phyloP scores from a whole-genome alignment of 2,797 vertebrate genomes.

The Notoglanidium macrostoma region DNA sequence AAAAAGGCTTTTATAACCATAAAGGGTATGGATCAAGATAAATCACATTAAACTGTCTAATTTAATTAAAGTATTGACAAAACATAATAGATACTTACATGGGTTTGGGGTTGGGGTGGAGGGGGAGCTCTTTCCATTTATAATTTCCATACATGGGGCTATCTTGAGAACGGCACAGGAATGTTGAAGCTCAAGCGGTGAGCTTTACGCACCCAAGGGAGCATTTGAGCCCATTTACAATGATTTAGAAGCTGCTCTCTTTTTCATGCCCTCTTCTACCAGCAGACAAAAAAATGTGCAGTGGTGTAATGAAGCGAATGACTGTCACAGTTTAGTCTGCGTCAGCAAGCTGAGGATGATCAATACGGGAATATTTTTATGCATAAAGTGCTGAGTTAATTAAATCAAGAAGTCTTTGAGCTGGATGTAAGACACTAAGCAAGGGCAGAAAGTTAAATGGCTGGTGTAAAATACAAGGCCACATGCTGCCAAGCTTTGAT shows the following conservation, averaged over 20 bases:
- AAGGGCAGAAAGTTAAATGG: conserved; percentile 73
- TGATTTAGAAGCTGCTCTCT: conserved; percentile 84
- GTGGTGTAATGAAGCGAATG: conserved; percentile 76
- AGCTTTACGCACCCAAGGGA: conserved; percentile 79
- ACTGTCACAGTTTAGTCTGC: conserved; percentile 77
- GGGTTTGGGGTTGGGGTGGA: conserved; percentile 69
- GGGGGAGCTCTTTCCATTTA: conserved; percentile 88
- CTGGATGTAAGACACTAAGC: conserved; percentile 82
- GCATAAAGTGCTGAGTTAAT: conserved; percentile 94
- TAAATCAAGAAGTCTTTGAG: conserved; percentile 90
- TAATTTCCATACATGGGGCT: conserved; percentile 83
- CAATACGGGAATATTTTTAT: conserved; percentile 98
- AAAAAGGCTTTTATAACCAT: conserved; percentile 99
- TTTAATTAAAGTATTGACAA: conserved; percentile 99
- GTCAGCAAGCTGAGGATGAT: conserved; percentile 85
- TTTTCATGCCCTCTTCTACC: conserved; percentile 42
- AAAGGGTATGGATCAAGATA: conserved; percentile 96
- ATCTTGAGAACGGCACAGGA: conserved; percentile 73
- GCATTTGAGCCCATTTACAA: conserved; percentile 87
- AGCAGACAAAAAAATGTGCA: conserved; percentile 34
- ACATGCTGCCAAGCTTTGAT: conserved; percentile 44
- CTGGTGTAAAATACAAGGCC: conserved; percentile 50
- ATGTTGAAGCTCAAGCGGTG: conserved; percentile 76
- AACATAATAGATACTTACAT: conserved; percentile 96
- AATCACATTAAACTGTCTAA: conserved; percentile 97